Evolutionary conservation across 92 coral and sea anemone genomes (phyloP).

Genomic region (Epizoanthus ramosus): DNA sequence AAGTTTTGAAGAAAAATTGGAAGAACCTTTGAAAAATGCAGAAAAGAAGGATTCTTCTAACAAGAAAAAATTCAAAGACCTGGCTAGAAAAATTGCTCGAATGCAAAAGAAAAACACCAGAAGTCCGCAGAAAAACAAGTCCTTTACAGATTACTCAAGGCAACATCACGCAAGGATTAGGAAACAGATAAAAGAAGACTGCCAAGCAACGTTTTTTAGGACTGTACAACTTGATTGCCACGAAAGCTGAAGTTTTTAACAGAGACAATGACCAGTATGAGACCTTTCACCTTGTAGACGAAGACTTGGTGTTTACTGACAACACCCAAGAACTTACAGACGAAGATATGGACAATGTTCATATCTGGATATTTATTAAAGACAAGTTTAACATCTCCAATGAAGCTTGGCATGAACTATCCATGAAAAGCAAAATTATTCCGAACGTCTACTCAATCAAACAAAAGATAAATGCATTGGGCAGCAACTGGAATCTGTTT

Average conservation of each 20-base stretch:
- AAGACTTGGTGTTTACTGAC: conserved; percentile 18
- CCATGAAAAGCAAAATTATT: conserved; percentile 51
- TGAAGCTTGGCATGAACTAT: conserved; percentile 63
- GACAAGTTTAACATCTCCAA: conserved; percentile 59
- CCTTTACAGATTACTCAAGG: conserved; percentile 28
- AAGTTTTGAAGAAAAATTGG: conserved; percentile 26
- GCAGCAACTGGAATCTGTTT: conserved; percentile 50
- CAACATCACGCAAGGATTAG: too few species aligned
- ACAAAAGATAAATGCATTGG: conserved; percentile 29
- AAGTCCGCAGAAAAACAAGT: too few species aligned
- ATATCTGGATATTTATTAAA: conserved; percentile 55
- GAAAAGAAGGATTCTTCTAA: conserved; percentile 19
- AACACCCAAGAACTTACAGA: conserved; percentile 29
- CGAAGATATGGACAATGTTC: conserved; percentile 48
- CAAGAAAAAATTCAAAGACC: conserved; percentile 38
- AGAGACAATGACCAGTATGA: conserved; percentile 42
- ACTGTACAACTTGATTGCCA: conserved; percentile 53
- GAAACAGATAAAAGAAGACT: conserved; percentile 45
- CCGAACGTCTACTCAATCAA: conserved; percentile 47
- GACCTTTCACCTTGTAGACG: conserved; percentile 47
- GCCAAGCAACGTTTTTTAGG: conserved; percentile 64
- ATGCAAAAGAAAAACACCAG: too few species aligned
- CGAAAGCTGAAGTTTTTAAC: conserved; percentile 63
- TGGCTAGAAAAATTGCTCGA: conserved; percentile 41
- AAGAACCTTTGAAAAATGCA: conserved; percentile 8